Evolutionary conservation across 1,140 invertebrate species (phyloP).

Genomic region (Cydia splendana): DNA sequence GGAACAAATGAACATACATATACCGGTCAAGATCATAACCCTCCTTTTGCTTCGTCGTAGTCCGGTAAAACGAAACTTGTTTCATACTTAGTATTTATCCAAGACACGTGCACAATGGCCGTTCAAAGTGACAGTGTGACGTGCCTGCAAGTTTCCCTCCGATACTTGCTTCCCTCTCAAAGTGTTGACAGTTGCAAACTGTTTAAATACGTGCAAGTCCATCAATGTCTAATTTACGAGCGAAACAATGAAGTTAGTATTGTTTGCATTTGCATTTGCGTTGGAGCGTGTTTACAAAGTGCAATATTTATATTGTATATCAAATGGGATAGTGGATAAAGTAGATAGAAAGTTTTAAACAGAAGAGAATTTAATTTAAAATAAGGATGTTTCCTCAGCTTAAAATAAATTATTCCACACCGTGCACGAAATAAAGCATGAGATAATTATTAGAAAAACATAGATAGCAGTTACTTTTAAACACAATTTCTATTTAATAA

Average conservation of each 20-base stretch:
- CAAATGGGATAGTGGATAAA: background rate
- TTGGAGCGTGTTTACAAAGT: no score
- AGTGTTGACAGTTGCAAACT: constrained; percentile 10
- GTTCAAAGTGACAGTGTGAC: constrained; percentile 1
- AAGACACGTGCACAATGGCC: background rate
- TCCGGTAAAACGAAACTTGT: background rate
- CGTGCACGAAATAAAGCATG: no score
- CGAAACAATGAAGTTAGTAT: constrained; percentile 1
- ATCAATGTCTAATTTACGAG: constrained; percentile 19
- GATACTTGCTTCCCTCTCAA: background rate
- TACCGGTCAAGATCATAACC: no score
- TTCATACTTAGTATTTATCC: background rate
- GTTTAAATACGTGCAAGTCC: constrained; percentile 12
- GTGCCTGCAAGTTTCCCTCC: background rate
- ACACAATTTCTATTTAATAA: no score
- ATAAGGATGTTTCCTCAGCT: no score
- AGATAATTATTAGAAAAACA: no score
- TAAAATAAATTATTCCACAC: no score
- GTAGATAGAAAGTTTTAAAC: background rate
- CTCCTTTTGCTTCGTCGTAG: background rate
- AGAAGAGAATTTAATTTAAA: no score
- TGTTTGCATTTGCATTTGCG: background rate
- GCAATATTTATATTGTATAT: background rate
- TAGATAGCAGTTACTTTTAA: no score
- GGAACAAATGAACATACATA: no score